Percentiles rank a stretch among this genome's conserved stretches.
phyloP scores from a whole-genome alignment of 2,797 vertebrate species.

The Odontamblyopus rebecca region DNA sequence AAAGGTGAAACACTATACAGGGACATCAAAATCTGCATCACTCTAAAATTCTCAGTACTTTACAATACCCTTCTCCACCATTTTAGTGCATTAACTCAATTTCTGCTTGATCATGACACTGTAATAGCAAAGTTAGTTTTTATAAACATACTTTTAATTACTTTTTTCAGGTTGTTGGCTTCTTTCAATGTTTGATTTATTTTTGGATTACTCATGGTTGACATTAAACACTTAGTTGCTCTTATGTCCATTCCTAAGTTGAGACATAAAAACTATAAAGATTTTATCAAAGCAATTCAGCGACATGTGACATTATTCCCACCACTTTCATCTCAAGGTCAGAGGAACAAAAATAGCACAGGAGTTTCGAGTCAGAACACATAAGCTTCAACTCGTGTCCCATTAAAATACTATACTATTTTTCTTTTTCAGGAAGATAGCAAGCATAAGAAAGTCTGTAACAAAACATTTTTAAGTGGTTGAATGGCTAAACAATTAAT shows the following conservation, averaged over 20 bases:
- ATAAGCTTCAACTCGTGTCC: not conserved
- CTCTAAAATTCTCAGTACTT: not conserved
- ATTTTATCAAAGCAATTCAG: not conserved
- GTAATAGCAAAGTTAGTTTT: too few relatives aligned
- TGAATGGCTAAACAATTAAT: too few relatives aligned
- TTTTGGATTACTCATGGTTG: not conserved
- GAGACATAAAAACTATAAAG: slow-evolving; percentile 5
- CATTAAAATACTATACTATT: not conserved
- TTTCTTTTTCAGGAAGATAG: not conserved
- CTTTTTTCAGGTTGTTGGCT: not conserved
- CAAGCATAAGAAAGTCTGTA: not conserved
- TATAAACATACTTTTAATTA: too few relatives aligned
- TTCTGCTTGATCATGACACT: not conserved
- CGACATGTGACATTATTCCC: slow-evolving; percentile 9
- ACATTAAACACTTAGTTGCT: not conserved
- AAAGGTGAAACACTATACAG: not conserved
- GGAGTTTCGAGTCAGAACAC: not conserved
- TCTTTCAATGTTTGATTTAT: not conserved
- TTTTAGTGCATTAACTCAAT: not conserved
- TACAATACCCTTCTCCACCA: not conserved
- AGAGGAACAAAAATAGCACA: slow-evolving; percentile 4
- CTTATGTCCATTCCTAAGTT: not conserved
- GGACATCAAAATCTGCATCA: not conserved
- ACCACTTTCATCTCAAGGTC: not conserved
- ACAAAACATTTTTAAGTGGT: not conserved